Base-by-base conservation (phyloP, 2,888 invertebrate species). In the Orthosia gracilis region DNA sequence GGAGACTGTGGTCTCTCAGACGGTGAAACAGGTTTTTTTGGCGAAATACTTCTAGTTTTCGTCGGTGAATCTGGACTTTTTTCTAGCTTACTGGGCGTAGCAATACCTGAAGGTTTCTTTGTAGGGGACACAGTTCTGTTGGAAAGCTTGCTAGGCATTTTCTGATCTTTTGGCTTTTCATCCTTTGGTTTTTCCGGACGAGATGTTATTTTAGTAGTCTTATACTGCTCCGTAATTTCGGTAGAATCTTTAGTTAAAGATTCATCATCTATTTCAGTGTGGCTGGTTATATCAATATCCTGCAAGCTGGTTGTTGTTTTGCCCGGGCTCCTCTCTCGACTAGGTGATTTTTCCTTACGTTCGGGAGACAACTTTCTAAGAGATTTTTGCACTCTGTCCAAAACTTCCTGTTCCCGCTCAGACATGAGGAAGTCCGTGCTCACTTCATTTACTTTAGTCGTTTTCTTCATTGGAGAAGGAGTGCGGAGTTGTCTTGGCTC, bases 281-380 rank as follows among this genome's bases (percentile, higher is more conserved):
- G 83, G n/a, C 76, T 83, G 7, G 82, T 82, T 49, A 92, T 91
- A 69, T 94, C 90, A 64, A 94, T 84, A 77, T 94, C 92, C 59
- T 91, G 88, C 65, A 94, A 87, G 70, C 92, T 92, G 15, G 92
- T 92, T 18, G 88, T 92, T 17, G 89, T 89, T 89, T 94, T 94
- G 17, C 80, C 84, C 23, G 92, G 92, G 78, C 91, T 94, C 62
- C 82, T 91, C 62, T 93, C 94, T 26, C 92, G 90, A 75, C 89
- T 92, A 0, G 93, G 92, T 50, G 93, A 92, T 69, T 88, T 92
- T 68, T 91, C 89, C 69, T 89, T 93, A 17, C 94, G 92, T 45
- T 93, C 92, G 0, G 96, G 95, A n/a, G 96, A 96, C 21, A 95
- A 83, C 82, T 94, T 95, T 83, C 94, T 89, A 7, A 94, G 86